Evolutionary conservation across 1,140 invertebrate species (phyloP).

Genomic region (Anoplophora glabripennis): DNA sequence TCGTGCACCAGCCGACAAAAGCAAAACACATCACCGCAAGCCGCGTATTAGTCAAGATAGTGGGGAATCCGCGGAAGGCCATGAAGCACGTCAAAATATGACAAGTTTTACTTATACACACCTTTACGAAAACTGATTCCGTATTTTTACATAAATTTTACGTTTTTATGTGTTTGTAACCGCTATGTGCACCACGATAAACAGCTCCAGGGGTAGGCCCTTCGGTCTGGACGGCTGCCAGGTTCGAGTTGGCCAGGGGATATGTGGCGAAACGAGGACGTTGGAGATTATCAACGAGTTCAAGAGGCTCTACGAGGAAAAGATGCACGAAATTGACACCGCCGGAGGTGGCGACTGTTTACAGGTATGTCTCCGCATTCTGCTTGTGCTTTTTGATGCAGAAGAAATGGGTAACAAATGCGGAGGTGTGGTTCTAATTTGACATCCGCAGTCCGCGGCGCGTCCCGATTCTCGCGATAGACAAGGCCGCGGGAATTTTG

Average conservation of each 20-base stretch:
- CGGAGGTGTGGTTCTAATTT: neutral
- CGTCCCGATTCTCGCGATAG: neutral
- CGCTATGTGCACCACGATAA: constrained; percentile 1
- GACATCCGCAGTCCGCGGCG: neutral
- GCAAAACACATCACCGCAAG: too few species aligned
- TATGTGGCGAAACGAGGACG: constrained; percentile 37
- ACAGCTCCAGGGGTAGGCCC: neutral
- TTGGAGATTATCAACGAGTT: constrained; percentile 42
- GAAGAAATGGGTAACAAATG: neutral
- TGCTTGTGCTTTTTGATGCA: neutral
- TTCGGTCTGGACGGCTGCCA: constrained; percentile 24
- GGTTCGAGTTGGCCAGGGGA: constrained; percentile 19
- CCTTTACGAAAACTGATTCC: neutral
- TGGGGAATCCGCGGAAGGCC: too few species aligned
- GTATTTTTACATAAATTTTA: constrained; percentile 14
- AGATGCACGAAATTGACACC: constrained; percentile 36
- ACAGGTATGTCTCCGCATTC: constrained; percentile 28
- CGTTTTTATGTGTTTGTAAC: constrained; percentile 11
- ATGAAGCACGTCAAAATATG: constrained; percentile 5
- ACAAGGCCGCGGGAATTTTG: constrained; percentile 8
- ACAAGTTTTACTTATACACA: neutral
- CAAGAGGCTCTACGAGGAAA: constrained; percentile 39
- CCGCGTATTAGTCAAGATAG: too few species aligned
- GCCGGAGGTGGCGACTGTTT: constrained; percentile 34
- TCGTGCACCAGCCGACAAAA: too few species aligned